Percentiles rank a stretch among this genome's conserved stretches.
phyloP scores from a whole-genome alignment of 2,797 vertebrate genomes.

The Semotilus atromaculatus region DNA sequence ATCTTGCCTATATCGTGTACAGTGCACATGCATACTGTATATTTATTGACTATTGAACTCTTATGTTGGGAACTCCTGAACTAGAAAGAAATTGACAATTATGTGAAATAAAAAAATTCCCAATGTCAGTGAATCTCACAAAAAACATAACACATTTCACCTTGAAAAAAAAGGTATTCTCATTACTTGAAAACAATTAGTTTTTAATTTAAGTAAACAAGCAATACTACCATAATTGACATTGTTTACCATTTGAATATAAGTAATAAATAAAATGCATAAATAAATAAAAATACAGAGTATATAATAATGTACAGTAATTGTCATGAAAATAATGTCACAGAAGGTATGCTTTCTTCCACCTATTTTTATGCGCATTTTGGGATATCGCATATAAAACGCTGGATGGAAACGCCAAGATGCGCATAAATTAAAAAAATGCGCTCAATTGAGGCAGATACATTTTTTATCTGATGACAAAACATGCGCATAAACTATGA shows the following conservation, averaged over 20 bases:
- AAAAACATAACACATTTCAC: neutral
- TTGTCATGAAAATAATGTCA: neutral
- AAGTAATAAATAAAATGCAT: neutral
- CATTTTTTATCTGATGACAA: neutral
- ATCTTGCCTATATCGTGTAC: conserved; percentile 32
- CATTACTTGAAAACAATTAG: no score
- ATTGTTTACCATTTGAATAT: neutral
- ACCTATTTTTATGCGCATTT: neutral
- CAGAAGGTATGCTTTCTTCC: neutral
- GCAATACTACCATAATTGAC: no score
- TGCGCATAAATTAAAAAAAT: neutral
- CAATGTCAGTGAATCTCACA: neutral
- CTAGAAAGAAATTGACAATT: neutral
- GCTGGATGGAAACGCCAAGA: neutral
- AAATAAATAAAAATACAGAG: neutral
- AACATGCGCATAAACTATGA: neutral
- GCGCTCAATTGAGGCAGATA: neutral
- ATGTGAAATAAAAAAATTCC: neutral
- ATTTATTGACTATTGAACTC: neutral
- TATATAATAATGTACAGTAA: neutral
- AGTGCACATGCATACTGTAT: neutral
- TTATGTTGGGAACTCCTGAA: conserved; percentile 16
- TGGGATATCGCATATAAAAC: neutral
- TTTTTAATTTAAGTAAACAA: no score
- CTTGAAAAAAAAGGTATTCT: no score